phyloP scores from a whole-genome alignment of 2,888 invertebrate genomes.

The Rhorus exstirpatorius region DNA sequence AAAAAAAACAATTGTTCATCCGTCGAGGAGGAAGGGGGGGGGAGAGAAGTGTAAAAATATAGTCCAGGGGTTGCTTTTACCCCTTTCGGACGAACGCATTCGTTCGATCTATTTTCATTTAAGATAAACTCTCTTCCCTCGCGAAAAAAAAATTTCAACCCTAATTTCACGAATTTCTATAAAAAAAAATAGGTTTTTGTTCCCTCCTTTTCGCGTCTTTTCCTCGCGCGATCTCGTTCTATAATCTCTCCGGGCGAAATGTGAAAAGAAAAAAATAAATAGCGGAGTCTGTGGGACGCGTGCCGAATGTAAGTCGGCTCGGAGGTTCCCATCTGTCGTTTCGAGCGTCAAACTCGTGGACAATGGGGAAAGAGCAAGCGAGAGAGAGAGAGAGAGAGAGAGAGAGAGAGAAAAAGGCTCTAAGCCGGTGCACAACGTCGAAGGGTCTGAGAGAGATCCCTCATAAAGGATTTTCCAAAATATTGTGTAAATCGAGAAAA shows the following conservation, averaged over 20 bases:
- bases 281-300: conserved; percentile 17
- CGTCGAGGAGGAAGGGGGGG: neutral
- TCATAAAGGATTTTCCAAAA: conserved; percentile 86
- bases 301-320: conserved; percentile 39
- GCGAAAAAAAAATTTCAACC: conserved; percentile 75
- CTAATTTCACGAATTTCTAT: conserved; percentile 80
- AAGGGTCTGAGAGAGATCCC: conserved; percentile 71
- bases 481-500: conserved; percentile 85
- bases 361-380: conserved; percentile 57
- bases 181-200: conserved; percentile 76
- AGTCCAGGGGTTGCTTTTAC: conserved; percentile 59
- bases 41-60: too few relatives aligned
- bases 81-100: conserved; percentile 70
- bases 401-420: conserved; percentile 66
- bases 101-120: conserved; percentile 70
- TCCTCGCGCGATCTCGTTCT: conserved; percentile 29
- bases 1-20: conserved; percentile 37
- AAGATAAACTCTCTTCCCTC: conserved; percentile 69
- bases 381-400: conserved; percentile 65
- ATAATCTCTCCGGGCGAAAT: conserved; percentile 36
- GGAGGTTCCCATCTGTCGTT: conserved; percentile 65
- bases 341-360: conserved; percentile 40
- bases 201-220: conserved; percentile 75
- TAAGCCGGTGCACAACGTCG: conserved; percentile 75
- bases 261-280: conserved; percentile 47